Evolutionary conservation across 1,140 invertebrate species (phyloP).

Genomic region (Archegozetes longisetosus): DNA sequence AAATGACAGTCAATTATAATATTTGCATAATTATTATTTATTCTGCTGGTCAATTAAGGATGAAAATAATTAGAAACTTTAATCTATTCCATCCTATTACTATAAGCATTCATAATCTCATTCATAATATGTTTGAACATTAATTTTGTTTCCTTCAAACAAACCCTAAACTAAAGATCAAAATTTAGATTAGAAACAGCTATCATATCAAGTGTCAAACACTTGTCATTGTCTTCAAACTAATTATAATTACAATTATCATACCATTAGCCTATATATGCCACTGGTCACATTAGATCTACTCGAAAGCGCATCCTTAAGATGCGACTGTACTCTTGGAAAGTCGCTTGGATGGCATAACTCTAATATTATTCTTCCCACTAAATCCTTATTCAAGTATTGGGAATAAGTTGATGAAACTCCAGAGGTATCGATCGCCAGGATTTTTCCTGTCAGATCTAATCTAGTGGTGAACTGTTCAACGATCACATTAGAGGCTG

Average conservation of each 20-base stretch:
- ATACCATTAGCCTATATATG: slow-evolving; percentile 46
- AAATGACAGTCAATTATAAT: too few species aligned
- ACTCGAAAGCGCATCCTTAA: slow-evolving; percentile 48
- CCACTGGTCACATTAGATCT: slow-evolving; percentile 48
- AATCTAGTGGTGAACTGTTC: slow-evolving; percentile 85
- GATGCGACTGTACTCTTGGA: slow-evolving; percentile 47
- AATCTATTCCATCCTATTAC: too few species aligned
- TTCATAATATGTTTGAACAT: too few species aligned
- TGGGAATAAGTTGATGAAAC: slow-evolving; percentile 43
- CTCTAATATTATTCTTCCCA: slow-evolving; percentile 51
- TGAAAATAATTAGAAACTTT: too few species aligned
- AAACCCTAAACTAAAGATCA: too few species aligned
- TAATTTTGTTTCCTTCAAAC: too few species aligned
- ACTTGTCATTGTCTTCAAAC: too few species aligned
- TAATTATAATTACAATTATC: neutral
- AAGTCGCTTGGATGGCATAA: slow-evolving; percentile 55
- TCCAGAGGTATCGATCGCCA: slow-evolving; percentile 51
- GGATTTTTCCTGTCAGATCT: slow-evolving; percentile 64
- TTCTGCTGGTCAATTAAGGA: too few species aligned
- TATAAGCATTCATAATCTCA: too few species aligned
- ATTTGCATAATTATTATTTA: too few species aligned
- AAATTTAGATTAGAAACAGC: too few species aligned
- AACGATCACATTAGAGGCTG: slow-evolving; percentile 33
- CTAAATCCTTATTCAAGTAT: slow-evolving; percentile 50
- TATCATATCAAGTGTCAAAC: too few species aligned